These are phyloP conservation scores for Sycophila sp. DNA, from an alignment of 1,140 invertebrate species.

Conservation along the genomic window DNA sequence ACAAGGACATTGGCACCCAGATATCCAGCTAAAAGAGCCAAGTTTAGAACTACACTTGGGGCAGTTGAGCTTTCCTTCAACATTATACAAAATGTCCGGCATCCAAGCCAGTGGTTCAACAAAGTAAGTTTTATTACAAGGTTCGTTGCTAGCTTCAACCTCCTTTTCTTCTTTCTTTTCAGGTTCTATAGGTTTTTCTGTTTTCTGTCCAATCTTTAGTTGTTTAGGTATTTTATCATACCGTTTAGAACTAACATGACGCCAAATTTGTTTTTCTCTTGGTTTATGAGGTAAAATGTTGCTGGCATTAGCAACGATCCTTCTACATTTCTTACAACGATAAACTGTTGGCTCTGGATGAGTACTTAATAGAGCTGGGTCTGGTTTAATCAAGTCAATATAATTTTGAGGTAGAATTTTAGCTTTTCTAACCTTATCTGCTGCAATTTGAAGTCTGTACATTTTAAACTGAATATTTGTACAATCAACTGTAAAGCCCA, in stretches of 20 bases:
- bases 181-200: no score
- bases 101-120: conserved; percentile 87
- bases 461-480: conserved; percentile 79
- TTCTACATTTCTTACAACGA: conserved; percentile 80
- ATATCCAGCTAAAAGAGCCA: conserved; percentile 84
- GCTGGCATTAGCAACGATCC: conserved; percentile 80
- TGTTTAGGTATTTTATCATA: conserved; percentile 45
- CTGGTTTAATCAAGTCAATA: conserved; percentile 79
- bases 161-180: conserved; percentile 55
- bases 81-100: conserved; percentile 73
- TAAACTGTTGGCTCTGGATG: conserved; percentile 78
- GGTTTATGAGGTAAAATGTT: conserved; percentile 79
- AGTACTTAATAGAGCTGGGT: conserved; percentile 79
- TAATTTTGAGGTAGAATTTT: conserved; percentile 84
- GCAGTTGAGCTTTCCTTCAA: conserved; percentile 83
- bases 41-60: conserved; percentile 83
- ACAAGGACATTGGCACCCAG: conserved; percentile 84
- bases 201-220: conserved; percentile 47
- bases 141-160: conserved; percentile 49
- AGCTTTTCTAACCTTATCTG: conserved; percentile 83
- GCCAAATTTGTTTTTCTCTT: conserved; percentile 65
- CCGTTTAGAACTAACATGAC: conserved; percentile 57
- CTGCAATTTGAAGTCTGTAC: conserved; percentile 79
- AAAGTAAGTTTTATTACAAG: conserved; percentile 79
- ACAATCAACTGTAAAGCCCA: conserved; percentile 78